Evolutionary conservation across 2,888 invertebrate species (phyloP).

Genomic region (Tethea ocularis): DNA sequence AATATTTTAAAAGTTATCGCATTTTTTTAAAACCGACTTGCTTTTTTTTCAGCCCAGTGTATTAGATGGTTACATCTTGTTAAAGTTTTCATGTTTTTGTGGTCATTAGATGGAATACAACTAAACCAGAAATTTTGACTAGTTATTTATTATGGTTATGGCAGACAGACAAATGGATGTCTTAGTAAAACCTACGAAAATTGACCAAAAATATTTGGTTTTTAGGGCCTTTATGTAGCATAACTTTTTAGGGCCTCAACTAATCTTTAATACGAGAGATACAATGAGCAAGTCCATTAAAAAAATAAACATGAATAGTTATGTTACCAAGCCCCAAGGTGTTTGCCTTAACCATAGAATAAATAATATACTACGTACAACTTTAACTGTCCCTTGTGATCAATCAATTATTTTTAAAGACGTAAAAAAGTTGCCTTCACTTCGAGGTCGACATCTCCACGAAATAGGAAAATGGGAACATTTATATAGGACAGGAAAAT

Average conservation of each 20-base stretch:
- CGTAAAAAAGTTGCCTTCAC: constrained; percentile 32
- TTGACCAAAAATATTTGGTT: not conserved
- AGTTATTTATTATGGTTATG: not conserved
- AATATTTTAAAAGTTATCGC: too few relatives aligned
- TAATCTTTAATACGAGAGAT: not conserved
- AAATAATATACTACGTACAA: too few relatives aligned
- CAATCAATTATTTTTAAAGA: constrained; percentile 26
- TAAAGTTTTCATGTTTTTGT: too few relatives aligned
- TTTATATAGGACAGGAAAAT: constrained; percentile 33
- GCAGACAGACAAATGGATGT: too few relatives aligned
- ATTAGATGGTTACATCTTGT: too few relatives aligned
- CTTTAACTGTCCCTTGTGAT: constrained; percentile 16
- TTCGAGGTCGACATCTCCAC: constrained; percentile 28
- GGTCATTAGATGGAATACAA: not conserved
- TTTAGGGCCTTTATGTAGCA: not conserved
- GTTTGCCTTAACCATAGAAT: too few relatives aligned
- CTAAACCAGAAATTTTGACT: not conserved
- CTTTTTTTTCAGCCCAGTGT: too few relatives aligned
- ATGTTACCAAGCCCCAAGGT: too few relatives aligned
- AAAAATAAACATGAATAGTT: constrained; percentile 14
- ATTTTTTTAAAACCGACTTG: too few relatives aligned
- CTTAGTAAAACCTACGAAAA: too few relatives aligned
- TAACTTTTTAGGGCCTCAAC: not conserved
- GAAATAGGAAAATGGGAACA: constrained; percentile 24
- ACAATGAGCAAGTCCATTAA: constrained; percentile 12